phyloP scores from a whole-genome alignment of 64 coral and sea anemone species.

The Actinia tenebrosa region DNA sequence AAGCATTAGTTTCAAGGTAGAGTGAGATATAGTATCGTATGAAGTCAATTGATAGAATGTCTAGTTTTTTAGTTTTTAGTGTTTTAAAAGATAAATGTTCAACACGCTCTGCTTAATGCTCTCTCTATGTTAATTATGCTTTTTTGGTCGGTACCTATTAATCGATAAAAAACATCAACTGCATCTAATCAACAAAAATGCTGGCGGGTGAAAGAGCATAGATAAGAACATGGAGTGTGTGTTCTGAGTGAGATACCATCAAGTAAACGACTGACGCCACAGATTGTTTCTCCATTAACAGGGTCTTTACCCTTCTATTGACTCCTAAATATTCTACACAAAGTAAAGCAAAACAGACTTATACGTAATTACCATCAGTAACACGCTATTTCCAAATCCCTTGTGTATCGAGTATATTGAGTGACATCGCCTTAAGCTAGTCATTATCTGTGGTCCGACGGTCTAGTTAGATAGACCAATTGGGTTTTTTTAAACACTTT shows the following conservation, averaged over 20 bases:
- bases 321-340: not conserved
- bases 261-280: not conserved
- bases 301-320: not conserved
- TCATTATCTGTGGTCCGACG: not conserved
- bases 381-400: not conserved
- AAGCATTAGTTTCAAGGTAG: not conserved
- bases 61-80: too few relatives aligned
- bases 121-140: not conserved
- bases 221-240: not conserved
- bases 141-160: not conserved
- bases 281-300: not conserved
- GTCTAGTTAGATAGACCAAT: not conserved
- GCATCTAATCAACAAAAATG: not conserved
- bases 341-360: not conserved
- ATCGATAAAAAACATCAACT: not conserved
- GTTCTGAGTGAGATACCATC: too few relatives aligned
- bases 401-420: not conserved
- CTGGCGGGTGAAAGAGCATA: not conserved
- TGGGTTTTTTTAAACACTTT: not conserved
- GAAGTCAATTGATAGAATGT: not conserved
- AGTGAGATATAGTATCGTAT: not conserved
- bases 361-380: not conserved
- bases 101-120: not conserved
- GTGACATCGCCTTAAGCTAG: not conserved
- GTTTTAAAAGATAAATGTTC: not conserved